Percentiles rank a stretch among this genome's conserved stretches.
These are phyloP conservation scores for Argopecten irradians DNA, from an alignment of 1,140 invertebrate species.

Conservation along the genomic window DNA sequence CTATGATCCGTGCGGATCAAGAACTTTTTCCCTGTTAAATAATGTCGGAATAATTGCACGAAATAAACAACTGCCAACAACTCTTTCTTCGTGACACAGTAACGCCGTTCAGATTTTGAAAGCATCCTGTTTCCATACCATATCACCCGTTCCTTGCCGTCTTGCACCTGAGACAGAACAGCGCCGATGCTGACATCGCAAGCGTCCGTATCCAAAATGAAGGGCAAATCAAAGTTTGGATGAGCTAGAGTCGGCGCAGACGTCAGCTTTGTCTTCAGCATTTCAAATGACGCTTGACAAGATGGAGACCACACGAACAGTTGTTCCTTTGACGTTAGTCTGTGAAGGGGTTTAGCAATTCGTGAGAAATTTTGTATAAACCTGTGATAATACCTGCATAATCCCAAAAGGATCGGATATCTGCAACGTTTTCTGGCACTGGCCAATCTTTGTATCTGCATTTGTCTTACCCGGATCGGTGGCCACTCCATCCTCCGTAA, in stretches of 20 bases:
- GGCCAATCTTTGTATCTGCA: neutral
- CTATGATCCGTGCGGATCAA: constrained; percentile 53
- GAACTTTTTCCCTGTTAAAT: constrained; percentile 51
- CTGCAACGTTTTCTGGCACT: neutral
- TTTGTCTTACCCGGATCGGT: neutral
- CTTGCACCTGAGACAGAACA: constrained; percentile 73
- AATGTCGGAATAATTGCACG: constrained; percentile 46
- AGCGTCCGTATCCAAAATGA: constrained; percentile 47
- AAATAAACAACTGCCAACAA: constrained; percentile 48
- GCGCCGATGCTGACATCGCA: constrained; percentile 72
- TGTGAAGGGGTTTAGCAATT: constrained; percentile 32
- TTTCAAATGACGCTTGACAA: constrained; percentile 37
- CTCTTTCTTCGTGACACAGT: constrained; percentile 52
- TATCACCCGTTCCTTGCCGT: constrained; percentile 54
- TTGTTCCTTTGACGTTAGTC: constrained; percentile 26
- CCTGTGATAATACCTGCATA: neutral
- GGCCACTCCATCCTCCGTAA: neutral
- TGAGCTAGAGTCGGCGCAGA: constrained; percentile 39
- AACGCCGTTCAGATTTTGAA: constrained; percentile 41
- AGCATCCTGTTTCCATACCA: constrained; percentile 43
- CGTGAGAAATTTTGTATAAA: constrained; percentile 28
- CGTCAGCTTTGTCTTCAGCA: constrained; percentile 6
- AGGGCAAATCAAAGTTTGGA: constrained; percentile 33
- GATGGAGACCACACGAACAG: constrained; percentile 26
- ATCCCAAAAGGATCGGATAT: constrained; percentile 25